These are phyloP conservation scores for Melitaea cinxia DNA, from an alignment of 1,140 invertebrate genomes.

Conservation along the genomic window DNA sequence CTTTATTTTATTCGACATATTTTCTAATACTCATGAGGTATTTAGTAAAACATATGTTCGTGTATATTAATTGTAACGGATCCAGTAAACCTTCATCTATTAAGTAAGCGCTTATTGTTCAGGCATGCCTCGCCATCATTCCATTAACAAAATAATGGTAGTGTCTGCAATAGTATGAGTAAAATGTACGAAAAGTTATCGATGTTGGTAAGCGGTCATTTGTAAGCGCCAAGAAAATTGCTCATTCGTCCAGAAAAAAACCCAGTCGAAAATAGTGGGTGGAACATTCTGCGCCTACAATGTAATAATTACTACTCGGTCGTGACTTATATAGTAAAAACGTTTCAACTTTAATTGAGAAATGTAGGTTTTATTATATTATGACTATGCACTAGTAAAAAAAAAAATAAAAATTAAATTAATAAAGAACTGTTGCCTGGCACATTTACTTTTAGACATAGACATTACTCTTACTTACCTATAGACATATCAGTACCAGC, in stretches of 20 bases:
- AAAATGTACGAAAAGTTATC: conserved; percentile 66
- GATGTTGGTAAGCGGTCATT: conserved; percentile 66
- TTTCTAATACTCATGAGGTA: too few relatives aligned
- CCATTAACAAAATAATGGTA: conserved; percentile 72
- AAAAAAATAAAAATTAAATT: too few relatives aligned
- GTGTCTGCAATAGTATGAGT: conserved; percentile 59
- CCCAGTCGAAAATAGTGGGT: conserved; percentile 50
- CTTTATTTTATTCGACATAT: too few relatives aligned
- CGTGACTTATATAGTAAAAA: background rate
- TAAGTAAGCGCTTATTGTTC: conserved; percentile 59
- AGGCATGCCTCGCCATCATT: conserved; percentile 59
- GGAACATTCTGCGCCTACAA: conserved; percentile 30
- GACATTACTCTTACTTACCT: too few relatives aligned
- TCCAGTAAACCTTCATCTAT: conserved; percentile 35
- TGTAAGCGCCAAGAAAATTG: conserved; percentile 73
- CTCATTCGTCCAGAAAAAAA: conserved; percentile 68
- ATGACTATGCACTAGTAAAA: too few relatives aligned
- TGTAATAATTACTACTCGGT: conserved; percentile 1
- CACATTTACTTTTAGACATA: too few relatives aligned
- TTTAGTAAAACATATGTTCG: too few relatives aligned
- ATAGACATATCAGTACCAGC: too few relatives aligned
- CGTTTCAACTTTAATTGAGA: too few relatives aligned
- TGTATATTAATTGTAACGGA: conserved; percentile 10
- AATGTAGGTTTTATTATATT: too few relatives aligned
- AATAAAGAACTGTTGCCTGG: too few relatives aligned